Evolutionary conservation across 2,113 vertebrate species (phyloP).

Genomic region (Stegastes partitus): DNA sequence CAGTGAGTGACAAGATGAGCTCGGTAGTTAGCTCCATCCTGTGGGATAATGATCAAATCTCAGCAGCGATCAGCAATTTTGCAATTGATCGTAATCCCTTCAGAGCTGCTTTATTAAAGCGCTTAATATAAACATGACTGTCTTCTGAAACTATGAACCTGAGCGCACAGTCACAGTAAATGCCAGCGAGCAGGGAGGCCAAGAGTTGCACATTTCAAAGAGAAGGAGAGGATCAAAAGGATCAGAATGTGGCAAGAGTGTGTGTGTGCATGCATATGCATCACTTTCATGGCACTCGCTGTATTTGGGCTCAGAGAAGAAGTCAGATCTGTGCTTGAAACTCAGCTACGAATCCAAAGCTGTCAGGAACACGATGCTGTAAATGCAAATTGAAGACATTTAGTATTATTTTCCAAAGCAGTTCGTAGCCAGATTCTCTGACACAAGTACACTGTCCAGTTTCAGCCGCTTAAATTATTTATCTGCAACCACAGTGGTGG

Average conservation of each 20-base stretch:
- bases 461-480: background rate
- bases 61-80: too few species aligned
- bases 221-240: conserved; percentile 43
- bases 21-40: background rate
- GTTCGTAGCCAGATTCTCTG: conserved; percentile 11
- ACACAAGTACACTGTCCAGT: background rate
- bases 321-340: conserved; percentile 17
- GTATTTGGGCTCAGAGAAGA: conserved; percentile 32
- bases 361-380: conserved; percentile 11
- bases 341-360: conserved; percentile 22
- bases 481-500: background rate
- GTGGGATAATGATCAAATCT: background rate
- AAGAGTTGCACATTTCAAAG: conserved; percentile 44
- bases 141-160: conserved; percentile 6
- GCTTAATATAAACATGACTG: conserved; percentile 8
- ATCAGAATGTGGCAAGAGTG: conserved; percentile 38
- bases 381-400: conserved; percentile 25
- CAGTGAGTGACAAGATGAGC: conserved; percentile 25
- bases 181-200: conserved; percentile 22
- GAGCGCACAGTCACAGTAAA: conserved; percentile 19
- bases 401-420: conserved; percentile 28
- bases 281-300: conserved; percentile 34
- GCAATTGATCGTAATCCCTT: conserved; percentile 5
- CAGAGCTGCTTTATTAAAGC: background rate
- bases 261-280: conserved; percentile 65